Conservation (phyloP, 2,888 invertebrate genomes). For the Fissipunctia ypsillon region DNA sequence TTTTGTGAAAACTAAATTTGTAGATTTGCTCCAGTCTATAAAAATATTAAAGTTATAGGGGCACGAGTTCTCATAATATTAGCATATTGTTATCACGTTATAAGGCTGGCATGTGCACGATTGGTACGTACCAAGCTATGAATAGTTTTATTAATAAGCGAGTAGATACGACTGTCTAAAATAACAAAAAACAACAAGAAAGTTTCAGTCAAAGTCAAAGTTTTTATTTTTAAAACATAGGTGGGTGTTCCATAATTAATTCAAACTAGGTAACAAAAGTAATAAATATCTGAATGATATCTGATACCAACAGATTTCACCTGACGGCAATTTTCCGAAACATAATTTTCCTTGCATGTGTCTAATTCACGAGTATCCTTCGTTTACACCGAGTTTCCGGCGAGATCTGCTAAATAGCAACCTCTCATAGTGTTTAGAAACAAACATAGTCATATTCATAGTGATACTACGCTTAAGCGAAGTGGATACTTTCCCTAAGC, state of each 20-base stretch:
- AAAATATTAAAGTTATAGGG: neutral
- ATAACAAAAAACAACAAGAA: too few species aligned
- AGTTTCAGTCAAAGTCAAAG: too few species aligned
- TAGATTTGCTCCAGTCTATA: neutral
- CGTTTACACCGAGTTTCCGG: conserved; percentile 32
- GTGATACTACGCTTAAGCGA: conserved; percentile 37
- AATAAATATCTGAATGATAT: neutral
- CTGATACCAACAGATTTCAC: conserved; percentile 9
- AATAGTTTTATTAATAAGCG: too few species aligned
- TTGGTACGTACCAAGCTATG: neutral
- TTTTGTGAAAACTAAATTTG: neutral
- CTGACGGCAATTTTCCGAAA: conserved; percentile 8
- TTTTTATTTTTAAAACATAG: too few species aligned
- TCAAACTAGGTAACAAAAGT: neutral
- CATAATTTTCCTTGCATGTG: conserved; percentile 37
- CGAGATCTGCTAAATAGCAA: conserved; percentile 40
- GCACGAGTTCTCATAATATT: neutral
- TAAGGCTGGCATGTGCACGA: neutral
- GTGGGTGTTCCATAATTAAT: neutral
- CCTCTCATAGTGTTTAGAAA: conserved; percentile 36
- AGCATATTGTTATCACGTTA: neutral
- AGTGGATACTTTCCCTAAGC: conserved; percentile 73
- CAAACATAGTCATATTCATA: conserved; percentile 53
- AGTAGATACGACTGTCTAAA: neutral
- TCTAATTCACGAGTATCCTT: conserved; percentile 40